Conservation (phyloP, 2,113 vertebrate species). For the Microtus montanus region DNA sequence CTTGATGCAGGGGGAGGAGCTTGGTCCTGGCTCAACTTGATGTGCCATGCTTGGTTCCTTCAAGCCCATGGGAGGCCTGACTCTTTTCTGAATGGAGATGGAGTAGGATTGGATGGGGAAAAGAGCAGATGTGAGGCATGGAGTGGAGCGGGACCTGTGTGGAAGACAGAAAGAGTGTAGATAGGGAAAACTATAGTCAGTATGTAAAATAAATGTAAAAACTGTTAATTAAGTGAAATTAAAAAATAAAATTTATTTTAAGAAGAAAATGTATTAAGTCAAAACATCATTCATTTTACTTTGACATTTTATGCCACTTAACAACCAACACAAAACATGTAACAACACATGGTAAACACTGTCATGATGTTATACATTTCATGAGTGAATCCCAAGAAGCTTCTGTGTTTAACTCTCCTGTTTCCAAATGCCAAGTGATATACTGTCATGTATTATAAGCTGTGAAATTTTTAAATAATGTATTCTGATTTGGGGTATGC, state of each 20-base stretch:
- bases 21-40: background rate
- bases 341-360: background rate
- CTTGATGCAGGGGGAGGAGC: too few relatives aligned
- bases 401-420: background rate
- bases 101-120: background rate
- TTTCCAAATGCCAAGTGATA: background rate
- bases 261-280: background rate
- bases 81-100: background rate
- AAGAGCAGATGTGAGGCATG: too few relatives aligned
- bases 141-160: too few relatives aligned
- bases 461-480: background rate
- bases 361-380: constrained; percentile 30
- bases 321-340: constrained; percentile 40
- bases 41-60: background rate
- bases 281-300: constrained; percentile 43
- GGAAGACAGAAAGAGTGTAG: background rate
- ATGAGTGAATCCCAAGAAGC: background rate
- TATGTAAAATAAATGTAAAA: background rate
- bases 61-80: background rate
- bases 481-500: background rate
- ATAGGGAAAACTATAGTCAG: background rate
- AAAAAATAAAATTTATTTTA: constrained; percentile 56
- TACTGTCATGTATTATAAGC: constrained; percentile 14
- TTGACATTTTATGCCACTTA: background rate
- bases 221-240: background rate